Evolutionary conservation across 1,140 invertebrate genomes (phyloP), one percentile per base, ranked within the genome.

Genomic region (Sweltsa coloradensis): DNA sequence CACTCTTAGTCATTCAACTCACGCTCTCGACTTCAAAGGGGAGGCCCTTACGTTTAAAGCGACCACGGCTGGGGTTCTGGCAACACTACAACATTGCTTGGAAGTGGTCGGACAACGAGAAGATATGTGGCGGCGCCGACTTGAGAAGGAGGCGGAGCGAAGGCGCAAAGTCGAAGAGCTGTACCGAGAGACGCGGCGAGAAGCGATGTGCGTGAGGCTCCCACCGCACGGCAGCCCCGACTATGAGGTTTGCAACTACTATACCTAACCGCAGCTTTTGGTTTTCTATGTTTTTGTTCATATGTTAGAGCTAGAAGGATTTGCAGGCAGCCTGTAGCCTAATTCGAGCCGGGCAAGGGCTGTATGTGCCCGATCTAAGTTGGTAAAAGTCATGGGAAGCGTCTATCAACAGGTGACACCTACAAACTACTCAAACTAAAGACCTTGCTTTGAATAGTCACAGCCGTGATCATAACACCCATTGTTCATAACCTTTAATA

Each of bases 21-120:
- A 24, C 59, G 66, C 72, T 27, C 58, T 80, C 5, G 83, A 86
- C 66, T 90, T 91, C 58, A 83, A 92, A 62, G 92, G 91, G 16
- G 92, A 97, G 66, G 89, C 92, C n/a, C 83, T 95, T 52, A 96
- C 91, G 43, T 97, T 97, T 67, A 89, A 92, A 57, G 90, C 92
- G 21, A 97, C 94, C 2, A 91, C 92, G 22, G 75, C 83, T 41
- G 93, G 90, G 16, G 89, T 97, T 24, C 69, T 97, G 34, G 78
- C 83, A 21, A 89, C 90, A 13, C 66, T 97, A 47, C 83, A 88
- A 47, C 89, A 97, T 63, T 97, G 93, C 63, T 79, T 92, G 29
- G 92, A 97, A 57, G 72, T 97, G 42, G 84, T 97, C 68, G 70
- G 74, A 19, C 88, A 95, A 62, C 71, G 89, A 39, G 94, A 97